Conservation (phyloP, 2,113 vertebrate genomes). For the Chloroceryle aenea region DNA sequence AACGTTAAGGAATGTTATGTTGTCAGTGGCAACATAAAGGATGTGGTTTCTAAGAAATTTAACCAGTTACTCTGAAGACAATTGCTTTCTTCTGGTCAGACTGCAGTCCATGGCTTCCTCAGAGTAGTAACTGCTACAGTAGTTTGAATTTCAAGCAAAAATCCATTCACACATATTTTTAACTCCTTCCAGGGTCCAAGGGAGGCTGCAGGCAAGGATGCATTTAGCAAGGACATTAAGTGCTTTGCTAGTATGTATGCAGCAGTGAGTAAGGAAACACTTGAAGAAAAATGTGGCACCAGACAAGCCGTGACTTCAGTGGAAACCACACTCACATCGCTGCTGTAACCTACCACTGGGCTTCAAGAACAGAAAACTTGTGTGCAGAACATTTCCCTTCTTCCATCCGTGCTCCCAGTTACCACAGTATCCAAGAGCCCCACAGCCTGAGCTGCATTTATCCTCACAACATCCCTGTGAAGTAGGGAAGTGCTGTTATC, state of each 20-base stretch:
- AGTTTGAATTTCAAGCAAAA: not conserved
- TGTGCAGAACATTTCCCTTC: not conserved
- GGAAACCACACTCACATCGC: not conserved
- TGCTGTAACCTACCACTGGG: not conserved
- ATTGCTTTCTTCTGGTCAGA: constrained; percentile 18
- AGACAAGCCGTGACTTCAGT: not conserved
- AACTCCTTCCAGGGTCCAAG: not conserved
- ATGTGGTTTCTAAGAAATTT: constrained; percentile 58
- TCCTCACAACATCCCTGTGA: constrained; percentile 32
- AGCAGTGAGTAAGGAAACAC: not conserved
- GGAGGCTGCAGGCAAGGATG: not conserved
- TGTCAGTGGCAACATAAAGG: constrained; percentile 53
- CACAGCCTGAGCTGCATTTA: not conserved
- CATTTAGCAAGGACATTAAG: not conserved
- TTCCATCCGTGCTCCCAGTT: not conserved
- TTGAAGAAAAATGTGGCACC: not conserved
- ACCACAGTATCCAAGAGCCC: not conserved
- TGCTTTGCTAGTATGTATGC: not conserved
- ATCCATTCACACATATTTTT: not conserved
- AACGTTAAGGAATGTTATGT: constrained; percentile 55
- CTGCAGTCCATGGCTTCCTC: not conserved
- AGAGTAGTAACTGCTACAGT: not conserved
- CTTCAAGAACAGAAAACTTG: constrained; percentile 7
- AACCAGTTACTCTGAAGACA: constrained; percentile 42
- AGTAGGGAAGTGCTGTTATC: constrained; percentile 64